Percentiles rank a stretch among this genome's conserved stretches.
Evolutionary conservation across 2,113 vertebrate species (phyloP).

Genomic region (Oryzias melastigma): DNA sequence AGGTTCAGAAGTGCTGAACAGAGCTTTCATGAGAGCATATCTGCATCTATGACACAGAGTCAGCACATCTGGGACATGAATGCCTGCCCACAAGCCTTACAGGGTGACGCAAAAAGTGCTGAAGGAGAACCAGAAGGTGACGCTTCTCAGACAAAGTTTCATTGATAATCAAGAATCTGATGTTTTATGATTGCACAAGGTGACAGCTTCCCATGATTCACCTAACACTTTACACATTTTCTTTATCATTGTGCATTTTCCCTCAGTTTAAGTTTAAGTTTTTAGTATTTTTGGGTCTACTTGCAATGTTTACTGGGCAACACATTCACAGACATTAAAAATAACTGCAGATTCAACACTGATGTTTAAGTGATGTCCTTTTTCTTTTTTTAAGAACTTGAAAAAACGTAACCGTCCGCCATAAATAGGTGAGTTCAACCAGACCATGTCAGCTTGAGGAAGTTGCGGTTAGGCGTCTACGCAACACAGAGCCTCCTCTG

Average conservation of each 20-base stretch:
- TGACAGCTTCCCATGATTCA: slow-evolving; percentile 14
- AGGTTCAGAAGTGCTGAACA: too few relatives aligned
- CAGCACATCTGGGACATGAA: too few relatives aligned
- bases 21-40: too few relatives aligned
- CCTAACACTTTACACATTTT: slow-evolving; percentile 33
- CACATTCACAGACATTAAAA: background rate
- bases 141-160: background rate
- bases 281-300: slow-evolving; percentile 4
- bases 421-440: slow-evolving; percentile 17
- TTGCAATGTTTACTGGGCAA: background rate
- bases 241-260: slow-evolving; percentile 43
- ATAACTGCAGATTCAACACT: background rate
- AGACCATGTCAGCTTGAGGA: slow-evolving; percentile 30
- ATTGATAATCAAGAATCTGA: slow-evolving; percentile 31
- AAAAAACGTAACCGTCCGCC: slow-evolving; percentile 10
- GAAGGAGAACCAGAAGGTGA: background rate
- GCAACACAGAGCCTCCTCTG: background rate
- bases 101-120: too few relatives aligned
- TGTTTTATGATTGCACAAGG: slow-evolving; percentile 10
- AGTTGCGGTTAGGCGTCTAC: slow-evolving; percentile 46
- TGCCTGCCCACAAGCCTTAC: too few relatives aligned
- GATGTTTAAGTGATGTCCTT: background rate
- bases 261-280: slow-evolving; percentile 5
- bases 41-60: too few relatives aligned
- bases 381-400: slow-evolving; percentile 1